Evolutionary conservation across 2,113 vertebrate genomes (phyloP).

Genomic region (Pollachius pollachius): DNA sequence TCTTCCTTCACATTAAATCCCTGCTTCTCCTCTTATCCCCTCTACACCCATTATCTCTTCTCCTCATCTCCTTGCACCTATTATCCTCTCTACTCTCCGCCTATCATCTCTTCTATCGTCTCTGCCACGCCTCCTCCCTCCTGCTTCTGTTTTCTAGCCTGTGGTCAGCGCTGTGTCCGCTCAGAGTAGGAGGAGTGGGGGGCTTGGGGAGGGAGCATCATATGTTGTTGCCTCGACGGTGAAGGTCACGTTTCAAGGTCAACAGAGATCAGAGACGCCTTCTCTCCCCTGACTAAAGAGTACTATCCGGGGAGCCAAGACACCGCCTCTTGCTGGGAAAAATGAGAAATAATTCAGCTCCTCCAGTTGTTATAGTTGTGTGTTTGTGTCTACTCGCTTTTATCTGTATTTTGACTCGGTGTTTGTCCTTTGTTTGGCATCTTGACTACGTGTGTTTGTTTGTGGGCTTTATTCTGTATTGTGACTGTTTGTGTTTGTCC

Average conservation of each 20-base stretch:
- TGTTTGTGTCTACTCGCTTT: background rate
- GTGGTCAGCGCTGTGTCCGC: slow-evolving; percentile 1
- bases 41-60: too few species aligned
- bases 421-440: too few species aligned
- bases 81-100: too few species aligned
- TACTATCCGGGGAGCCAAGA: slow-evolving; percentile 22
- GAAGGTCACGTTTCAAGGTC: slow-evolving; percentile 40
- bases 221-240: slow-evolving; percentile 18
- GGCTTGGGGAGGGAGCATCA: slow-evolving; percentile 21
- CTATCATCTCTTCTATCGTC: too few species aligned
- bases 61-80: too few species aligned
- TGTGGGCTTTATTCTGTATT: background rate
- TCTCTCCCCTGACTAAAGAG: slow-evolving; percentile 57
- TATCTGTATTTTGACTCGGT: background rate
- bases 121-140: too few species aligned
- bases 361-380: slow-evolving; percentile 30
- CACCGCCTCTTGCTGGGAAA: too few species aligned
- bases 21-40: too few species aligned
- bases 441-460: background rate
- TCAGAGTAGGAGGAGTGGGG: slow-evolving; percentile 15
- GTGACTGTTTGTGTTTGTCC: too few species aligned
- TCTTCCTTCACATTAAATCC: too few species aligned
- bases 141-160: background rate
- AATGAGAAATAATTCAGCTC: slow-evolving; percentile 41
- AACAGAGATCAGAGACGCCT: slow-evolving; percentile 24